These are phyloP conservation scores for Eristalis arbustorum DNA, from an alignment of 2,888 invertebrate species.

Conservation along the genomic window DNA sequence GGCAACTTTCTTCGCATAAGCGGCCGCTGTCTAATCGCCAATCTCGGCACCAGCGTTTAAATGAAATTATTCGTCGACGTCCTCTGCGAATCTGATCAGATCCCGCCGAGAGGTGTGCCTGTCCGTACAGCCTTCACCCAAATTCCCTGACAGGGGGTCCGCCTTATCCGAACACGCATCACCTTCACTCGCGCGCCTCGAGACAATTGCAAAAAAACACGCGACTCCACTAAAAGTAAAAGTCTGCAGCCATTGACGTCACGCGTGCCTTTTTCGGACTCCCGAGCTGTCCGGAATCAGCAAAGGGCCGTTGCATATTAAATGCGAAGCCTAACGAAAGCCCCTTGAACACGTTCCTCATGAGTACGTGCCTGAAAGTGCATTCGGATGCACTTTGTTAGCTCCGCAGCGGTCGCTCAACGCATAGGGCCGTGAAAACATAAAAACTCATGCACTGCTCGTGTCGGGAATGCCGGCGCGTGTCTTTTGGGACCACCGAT, in stretches of 20 bases:
- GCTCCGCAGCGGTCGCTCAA: neutral
- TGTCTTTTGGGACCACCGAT: neutral
- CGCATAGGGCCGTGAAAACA: neutral
- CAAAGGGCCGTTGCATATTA: neutral
- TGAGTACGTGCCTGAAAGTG: neutral
- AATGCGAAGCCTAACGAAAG: neutral
- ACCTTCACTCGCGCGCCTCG: neutral
- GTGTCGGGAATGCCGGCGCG: neutral
- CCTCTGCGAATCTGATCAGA: neutral
- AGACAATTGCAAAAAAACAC: neutral
- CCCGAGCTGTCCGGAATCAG: too few species aligned
- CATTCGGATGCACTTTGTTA: neutral
- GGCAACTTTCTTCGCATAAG: neutral
- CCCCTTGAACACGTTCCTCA: neutral
- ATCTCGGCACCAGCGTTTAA: neutral
- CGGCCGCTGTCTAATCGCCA: neutral
- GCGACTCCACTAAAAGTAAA: neutral
- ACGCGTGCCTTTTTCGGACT: neutral
- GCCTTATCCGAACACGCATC: neutral
- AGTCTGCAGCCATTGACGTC: neutral
- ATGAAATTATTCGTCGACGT: neutral
- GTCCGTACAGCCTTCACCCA: neutral
- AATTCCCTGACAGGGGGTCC: neutral
- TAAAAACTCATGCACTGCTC: neutral
- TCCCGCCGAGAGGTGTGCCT: neutral